Percentiles rank a stretch among this genome's conserved stretches.
phyloP scores from a whole-genome alignment of 2,797 vertebrate species.

The Miopithecus talapoin region DNA sequence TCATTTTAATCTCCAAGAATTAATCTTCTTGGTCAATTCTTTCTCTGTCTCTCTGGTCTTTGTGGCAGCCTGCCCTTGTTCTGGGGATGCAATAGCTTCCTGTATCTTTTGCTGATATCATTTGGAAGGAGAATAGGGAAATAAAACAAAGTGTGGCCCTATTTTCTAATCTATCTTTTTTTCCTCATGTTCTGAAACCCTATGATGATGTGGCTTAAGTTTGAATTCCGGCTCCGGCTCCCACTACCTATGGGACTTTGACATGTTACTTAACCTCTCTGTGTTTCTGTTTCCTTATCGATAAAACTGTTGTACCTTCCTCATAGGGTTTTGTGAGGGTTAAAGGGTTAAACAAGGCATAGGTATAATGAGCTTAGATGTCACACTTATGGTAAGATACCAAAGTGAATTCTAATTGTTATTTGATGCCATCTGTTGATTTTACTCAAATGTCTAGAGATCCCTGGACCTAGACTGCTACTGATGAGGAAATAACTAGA shows the following conservation, averaged over 20 bases:
- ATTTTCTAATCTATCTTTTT: not conserved
- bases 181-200: not conserved
- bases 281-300: not conserved
- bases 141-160: not conserved
- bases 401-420: not conserved
- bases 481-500: not conserved
- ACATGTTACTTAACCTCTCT: not conserved
- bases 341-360: not conserved
- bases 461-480: not conserved
- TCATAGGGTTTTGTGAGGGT: not conserved
- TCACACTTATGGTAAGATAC: rapidly evolving
- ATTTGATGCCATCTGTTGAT: not conserved
- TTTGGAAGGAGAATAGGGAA: not conserved
- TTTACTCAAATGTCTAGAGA: not conserved
- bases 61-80: not conserved
- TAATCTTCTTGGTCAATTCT: not conserved
- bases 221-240: not conserved
- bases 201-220: rapidly evolving
- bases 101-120: not conserved
- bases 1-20: not conserved
- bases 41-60: not conserved
- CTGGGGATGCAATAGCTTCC: not conserved
- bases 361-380: no score
- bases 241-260: not conserved
- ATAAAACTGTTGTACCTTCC: not conserved